Base-by-base conservation (phyloP, 2,113 vertebrate genomes). In the Zonotrichia leucophrys region DNA sequence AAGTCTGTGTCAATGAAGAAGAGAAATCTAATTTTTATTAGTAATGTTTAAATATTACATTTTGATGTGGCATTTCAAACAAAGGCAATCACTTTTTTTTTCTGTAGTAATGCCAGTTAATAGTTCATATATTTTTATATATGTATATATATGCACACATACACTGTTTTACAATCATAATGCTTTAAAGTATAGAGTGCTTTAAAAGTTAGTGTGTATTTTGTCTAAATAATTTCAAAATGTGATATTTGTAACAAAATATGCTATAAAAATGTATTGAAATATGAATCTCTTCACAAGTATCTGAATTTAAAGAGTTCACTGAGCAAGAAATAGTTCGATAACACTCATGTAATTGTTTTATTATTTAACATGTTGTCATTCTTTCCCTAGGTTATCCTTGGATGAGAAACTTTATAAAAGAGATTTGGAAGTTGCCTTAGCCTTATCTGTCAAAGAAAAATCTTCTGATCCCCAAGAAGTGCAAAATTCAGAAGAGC, bases 341-440 rank as follows among this genome's bases (percentile, higher is more conserved):
- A 0, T 73, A 86, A 22, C 7, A 23, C 12, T 79, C 5, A 6
- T 19, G 33, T 77, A 8, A 39, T 33, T n/a, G 9, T 70, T 92
- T 55, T 59, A 49, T 74, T 76, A 70, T 52, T 76, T 79, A 77
- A 22, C 21, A 12, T 42, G 13, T 59, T 72, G 91, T 33, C 15
- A 5, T 9, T 16, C 85, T 74, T 93, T 9, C 96, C 92, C 55
- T 47, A 99, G 99, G 95, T 67, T 97, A 87, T 95, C 98, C 37
- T 94, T 99, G 91, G 98, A 98, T 95, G 98, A 98, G 73, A 99
- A 97, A 95, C 77, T 98, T 66, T 97, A 97, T 94, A 97, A 98
- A 33, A 98, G 98, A 97, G 98, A 99, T 96, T 94, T 99, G 53
- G 98, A 99, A 95, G 98, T 98, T 23, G 99, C 99, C 44, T 97